Base-by-base conservation (phyloP, 2,797 vertebrate species). In the Tenualosa thibaudeaui region DNA sequence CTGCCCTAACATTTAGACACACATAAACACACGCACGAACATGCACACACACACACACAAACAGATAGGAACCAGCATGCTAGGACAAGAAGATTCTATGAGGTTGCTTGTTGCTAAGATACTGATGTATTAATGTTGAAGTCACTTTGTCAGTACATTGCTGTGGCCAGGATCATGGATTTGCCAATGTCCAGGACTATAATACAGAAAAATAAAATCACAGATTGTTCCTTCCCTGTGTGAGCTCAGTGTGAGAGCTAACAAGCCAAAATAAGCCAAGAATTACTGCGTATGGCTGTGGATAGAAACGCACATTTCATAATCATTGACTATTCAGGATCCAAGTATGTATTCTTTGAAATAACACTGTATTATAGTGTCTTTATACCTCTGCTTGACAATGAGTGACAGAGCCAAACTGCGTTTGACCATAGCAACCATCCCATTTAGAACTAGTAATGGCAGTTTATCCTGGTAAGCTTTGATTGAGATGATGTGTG, bases 101-200 rank as follows among this genome's bases (percentile, higher is more conserved):
- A 89, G 87, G 88, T 83, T 84, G 88, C 88, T 84, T 90, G 89
- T 92, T 91, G 91, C 91, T 90, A 90, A 89, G 90, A 90, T 86
- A 91, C 90, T 86, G 86, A 88, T 87, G 86, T 85, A 89, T 87
- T 83, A 87, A 87, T 83, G 49, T 68, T 75, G 19, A 50, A 49
- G 46, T 83, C 58, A 83, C 13, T 65, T 46, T 65, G 60, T 49
- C 53, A 50, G 60, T 68, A 37, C 81, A 84, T 86, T 89, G 87
- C 86, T 86, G 83, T 89, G 86, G 87, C 83, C 84, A 86, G 83
- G 82, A 87, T 86, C 85, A 56, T 40, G 49, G 89, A 87, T 87
- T 89, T 87, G 86, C 86, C 75, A 85, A 84, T 75, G 89, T 86
- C 90, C 86, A 84, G 3, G 19, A 51, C 46, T 26, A 6, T 75